These are phyloP conservation scores for Erebia palarica DNA, from an alignment of 2,888 invertebrate species.

Conservation along the genomic window DNA sequence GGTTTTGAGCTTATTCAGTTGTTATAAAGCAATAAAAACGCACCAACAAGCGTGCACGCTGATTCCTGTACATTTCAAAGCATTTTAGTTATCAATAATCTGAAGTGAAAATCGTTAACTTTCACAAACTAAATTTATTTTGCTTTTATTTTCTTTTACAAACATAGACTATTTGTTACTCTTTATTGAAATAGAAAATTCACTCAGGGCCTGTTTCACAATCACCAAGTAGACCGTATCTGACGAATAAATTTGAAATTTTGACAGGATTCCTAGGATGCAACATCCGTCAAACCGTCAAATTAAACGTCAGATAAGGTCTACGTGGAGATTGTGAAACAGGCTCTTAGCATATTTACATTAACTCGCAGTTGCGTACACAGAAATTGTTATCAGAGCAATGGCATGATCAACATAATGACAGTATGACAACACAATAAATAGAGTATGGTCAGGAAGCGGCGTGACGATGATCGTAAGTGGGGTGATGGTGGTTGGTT, in stretches of 20 bases:
- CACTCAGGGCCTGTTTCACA: no score
- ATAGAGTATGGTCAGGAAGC: constrained; percentile 16
- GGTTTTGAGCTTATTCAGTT: not conserved
- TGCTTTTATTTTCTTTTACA: no score
- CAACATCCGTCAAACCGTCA: no score
- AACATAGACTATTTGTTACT: no score
- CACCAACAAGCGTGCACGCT: constrained; percentile 9
- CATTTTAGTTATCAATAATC: not conserved
- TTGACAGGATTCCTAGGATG: no score
- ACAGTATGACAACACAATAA: constrained; percentile 7
- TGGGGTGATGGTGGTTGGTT: constrained; percentile 25
- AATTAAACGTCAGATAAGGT: no score
- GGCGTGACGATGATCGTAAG: constrained; percentile 12
- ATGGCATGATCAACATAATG: not conserved
- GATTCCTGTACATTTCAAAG: constrained; percentile 1
- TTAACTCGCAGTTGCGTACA: not conserved
- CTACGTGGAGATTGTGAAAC: no score
- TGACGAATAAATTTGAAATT: no score
- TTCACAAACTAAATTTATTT: no score
- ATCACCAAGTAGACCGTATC: no score
- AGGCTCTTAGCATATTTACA: no score
- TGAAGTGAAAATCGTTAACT: not conserved
- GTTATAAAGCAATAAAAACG: constrained; percentile 4
- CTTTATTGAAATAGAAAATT: no score
- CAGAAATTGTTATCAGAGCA: not conserved